Percentiles rank a stretch among this genome's conserved stretches.
Conservation (phyloP, 1,140 invertebrate genomes). For the Wasmannia auropunctata region DNA sequence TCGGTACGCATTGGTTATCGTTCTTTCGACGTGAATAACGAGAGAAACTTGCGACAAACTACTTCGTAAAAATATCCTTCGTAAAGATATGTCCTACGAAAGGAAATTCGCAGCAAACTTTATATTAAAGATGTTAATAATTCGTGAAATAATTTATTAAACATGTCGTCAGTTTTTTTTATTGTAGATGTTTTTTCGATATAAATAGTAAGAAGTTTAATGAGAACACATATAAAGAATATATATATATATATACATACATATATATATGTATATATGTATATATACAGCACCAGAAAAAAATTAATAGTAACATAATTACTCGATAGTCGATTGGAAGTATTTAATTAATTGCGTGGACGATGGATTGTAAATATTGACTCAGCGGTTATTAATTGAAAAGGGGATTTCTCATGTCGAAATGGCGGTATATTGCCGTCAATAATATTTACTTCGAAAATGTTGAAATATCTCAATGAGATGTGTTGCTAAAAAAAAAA, state of each 20-base stretch:
- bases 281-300: not conserved
- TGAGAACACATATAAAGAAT: too few species aligned
- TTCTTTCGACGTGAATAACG: conserved; percentile 26
- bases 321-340: conserved; percentile 7
- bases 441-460: conserved; percentile 13
- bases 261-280: too few species aligned
- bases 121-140: not conserved
- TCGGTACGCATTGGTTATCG: conserved; percentile 30
- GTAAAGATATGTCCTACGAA: not conserved
- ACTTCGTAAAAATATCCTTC: not conserved
- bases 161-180: not conserved
- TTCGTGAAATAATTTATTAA: conserved; percentile 41
- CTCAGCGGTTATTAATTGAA: conserved; percentile 58
- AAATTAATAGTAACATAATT: conserved; percentile 47
- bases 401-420: conserved; percentile 47
- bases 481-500: too few species aligned
- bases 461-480: not conserved
- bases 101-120: not conserved
- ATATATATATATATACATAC: too few species aligned
- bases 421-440: not conserved
- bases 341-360: conserved; percentile 57
- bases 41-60: not conserved
- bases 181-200: not conserved
- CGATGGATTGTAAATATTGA: conserved; percentile 43
- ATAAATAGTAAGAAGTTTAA: conserved; percentile 24